Percentiles rank a stretch among this genome's conserved stretches.
phyloP scores from a whole-genome alignment of 2,797 vertebrate genomes.

The Allobates femoralis region DNA sequence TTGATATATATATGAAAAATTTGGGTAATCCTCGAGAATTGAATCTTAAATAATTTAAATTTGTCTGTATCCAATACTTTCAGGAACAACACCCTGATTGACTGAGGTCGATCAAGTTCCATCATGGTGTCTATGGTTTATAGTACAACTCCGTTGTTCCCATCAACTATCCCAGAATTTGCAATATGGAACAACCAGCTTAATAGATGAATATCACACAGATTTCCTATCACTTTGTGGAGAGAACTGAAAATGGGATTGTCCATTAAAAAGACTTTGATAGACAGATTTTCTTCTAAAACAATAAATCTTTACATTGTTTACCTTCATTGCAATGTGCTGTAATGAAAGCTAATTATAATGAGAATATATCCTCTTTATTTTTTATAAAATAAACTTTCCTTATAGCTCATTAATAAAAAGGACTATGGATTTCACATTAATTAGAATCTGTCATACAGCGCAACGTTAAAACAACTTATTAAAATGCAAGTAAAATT shows the following conservation, averaged over 20 bases:
- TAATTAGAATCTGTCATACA: neutral
- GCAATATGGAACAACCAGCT: too few relatives aligned
- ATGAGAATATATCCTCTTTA: neutral
- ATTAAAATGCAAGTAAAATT: conserved; percentile 3
- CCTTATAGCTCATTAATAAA: neutral
- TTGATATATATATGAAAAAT: too few relatives aligned
- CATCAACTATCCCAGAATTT: too few relatives aligned
- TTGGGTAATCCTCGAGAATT: too few relatives aligned
- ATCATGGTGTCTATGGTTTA: too few relatives aligned
- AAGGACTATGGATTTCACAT: neutral
- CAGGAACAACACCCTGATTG: too few relatives aligned
- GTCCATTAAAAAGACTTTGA: neutral
- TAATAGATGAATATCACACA: too few relatives aligned
- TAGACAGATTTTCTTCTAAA: neutral
- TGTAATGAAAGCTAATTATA: neutral
- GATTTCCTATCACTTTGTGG: neutral
- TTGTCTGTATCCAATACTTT: too few relatives aligned
- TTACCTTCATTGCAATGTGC: neutral
- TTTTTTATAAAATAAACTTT: neutral
- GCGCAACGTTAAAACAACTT: neutral
- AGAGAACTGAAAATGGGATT: too few relatives aligned
- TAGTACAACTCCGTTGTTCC: too few relatives aligned
- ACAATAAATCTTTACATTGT: neutral
- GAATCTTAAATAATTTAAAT: too few relatives aligned
- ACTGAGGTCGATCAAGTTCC: too few relatives aligned